Base-by-base conservation (phyloP, 1,140 invertebrate species). In the Trachelipus rathkii region DNA sequence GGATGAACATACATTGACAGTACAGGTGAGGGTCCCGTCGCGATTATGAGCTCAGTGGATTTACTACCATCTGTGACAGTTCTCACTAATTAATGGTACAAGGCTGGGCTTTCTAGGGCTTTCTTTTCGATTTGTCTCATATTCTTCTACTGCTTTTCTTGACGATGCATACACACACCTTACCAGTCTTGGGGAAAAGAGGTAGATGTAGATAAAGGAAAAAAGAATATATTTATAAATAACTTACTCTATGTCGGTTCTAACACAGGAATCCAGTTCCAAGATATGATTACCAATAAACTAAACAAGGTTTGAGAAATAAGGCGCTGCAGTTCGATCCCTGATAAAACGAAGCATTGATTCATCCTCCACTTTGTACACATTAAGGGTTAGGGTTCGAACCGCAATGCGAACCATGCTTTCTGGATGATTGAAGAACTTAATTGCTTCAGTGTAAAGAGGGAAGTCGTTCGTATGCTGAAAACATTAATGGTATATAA, bases 341-440 rank as follows among this genome's bases (percentile, higher is more conserved):
- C 95, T 88, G 80, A 99, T 97, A 86, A 98, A 99, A 79, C 92
- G 89, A 71, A 98, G 85, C 96, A 99, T 99, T 44, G 94, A 94
- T 72, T 77, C 67, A 71, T 77, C 81, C 79, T 78, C 83, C 86
- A 87, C 89, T 84, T 84, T 86, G 84, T 97, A 99, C 0, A 99
- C 96, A 87, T 99, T 99, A 19, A 99, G 87, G 0, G 97, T 98
- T 70, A 99, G 89, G 8, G 97, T 99, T 76, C 97, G 87, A 2
- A 99, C 97, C 43, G 97, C 97, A 82, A 99, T 99, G 33, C 98
- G 89, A 60, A 99, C 97, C 98, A 99, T 99, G 74, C 94, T 94
- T 86, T 99, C 97, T 0, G 92, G 91, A 86, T 99, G 97, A 86
- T 99, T 98, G 85, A 98, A 99, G 86, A 99, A 98, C 86, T 99